Base-by-base conservation (phyloP, 2,113 vertebrate genomes). In the Reinhardtius hippoglossoides region DNA sequence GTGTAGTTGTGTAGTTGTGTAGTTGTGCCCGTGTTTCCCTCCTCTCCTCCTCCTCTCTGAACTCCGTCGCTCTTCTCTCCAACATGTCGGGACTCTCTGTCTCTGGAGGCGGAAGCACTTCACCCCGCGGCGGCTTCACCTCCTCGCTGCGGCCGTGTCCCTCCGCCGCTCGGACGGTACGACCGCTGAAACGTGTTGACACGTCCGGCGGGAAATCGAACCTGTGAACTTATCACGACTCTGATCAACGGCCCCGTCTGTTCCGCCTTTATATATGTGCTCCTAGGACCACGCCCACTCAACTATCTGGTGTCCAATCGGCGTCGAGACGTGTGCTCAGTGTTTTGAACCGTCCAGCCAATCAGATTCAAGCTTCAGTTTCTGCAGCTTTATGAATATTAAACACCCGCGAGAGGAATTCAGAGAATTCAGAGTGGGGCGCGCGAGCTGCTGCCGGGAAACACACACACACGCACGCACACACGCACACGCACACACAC, bases 1-100 rank as follows among this genome's bases (percentile, higher is more conserved):
- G 31, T 7, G 31, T 31, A 0, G 5, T 5, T 27, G 27, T 27
- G 27, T 5, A 1, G 31, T 31, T 31, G 31, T 31, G 27, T 31
- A 31, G 31, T 31, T 31, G 31, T 31, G 31, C 31, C 31, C 31
- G 6, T 31, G 31, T 31, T 31, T 31, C 31, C 31, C 31, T 31
- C 31, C 31, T 31, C 31, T 31, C 31, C 31, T 88, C 88, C 57
- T 90, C 85, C 71, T 73, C 31, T 0, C 67, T 65, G n/a, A 83
- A 55, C 60, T 92, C 90, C 40, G 73, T 75, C 3, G 60, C 10
- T 13, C 78, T 68, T 74, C 86, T 93, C 42, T 94, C 89, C 84
- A 94, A 74, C 94, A 90, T 90, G 16, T 4, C 83, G 50, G 7
- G 16, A 20, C 0, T 0, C 3, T n/a, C 20, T 8, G 50, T 73